These are phyloP conservation scores for Troides aeacus DNA, from an alignment of 2,888 invertebrate species.

Conservation along the genomic window DNA sequence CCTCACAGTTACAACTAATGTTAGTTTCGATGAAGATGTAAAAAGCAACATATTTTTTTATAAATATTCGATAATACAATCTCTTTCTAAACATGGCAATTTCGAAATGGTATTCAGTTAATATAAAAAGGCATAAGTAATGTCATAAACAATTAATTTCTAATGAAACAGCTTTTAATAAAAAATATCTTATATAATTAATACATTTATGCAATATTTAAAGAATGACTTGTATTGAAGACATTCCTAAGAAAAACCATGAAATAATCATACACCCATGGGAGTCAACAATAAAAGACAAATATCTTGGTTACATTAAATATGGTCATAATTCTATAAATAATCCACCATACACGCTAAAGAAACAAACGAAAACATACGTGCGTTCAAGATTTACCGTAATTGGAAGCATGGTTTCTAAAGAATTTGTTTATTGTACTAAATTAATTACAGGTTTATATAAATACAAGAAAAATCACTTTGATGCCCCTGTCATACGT, in stretches of 20 bases:
- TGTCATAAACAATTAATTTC: too few species aligned
- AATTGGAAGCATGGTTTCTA: conserved; percentile 59
- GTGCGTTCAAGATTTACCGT: conserved; percentile 53
- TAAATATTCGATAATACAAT: too few species aligned
- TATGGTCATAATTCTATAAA: conserved; percentile 61
- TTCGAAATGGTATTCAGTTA: too few species aligned
- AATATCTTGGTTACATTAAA: conserved; percentile 46
- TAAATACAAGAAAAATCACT: conserved; percentile 55
- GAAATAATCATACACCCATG: conserved; percentile 53
- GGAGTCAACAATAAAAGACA: conserved; percentile 53
- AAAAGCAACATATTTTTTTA: too few species aligned
- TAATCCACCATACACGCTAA: conserved; percentile 54
- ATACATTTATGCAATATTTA: background rate
- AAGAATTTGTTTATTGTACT: conserved; percentile 61
- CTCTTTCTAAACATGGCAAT: too few species aligned
- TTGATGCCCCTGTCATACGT: conserved; percentile 57
- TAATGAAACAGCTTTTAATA: too few species aligned
- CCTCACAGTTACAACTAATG: too few species aligned
- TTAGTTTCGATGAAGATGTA: too few species aligned
- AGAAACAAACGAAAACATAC: conserved; percentile 36
- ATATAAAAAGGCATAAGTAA: too few species aligned
- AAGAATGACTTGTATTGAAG: conserved; percentile 12
- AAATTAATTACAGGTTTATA: conserved; percentile 58
- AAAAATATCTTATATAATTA: too few species aligned
- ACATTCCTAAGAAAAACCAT: background rate